These are phyloP conservation scores for Hofmannophila pseudospretella DNA, from an alignment of 2,888 invertebrate species.

Conservation along the genomic window DNA sequence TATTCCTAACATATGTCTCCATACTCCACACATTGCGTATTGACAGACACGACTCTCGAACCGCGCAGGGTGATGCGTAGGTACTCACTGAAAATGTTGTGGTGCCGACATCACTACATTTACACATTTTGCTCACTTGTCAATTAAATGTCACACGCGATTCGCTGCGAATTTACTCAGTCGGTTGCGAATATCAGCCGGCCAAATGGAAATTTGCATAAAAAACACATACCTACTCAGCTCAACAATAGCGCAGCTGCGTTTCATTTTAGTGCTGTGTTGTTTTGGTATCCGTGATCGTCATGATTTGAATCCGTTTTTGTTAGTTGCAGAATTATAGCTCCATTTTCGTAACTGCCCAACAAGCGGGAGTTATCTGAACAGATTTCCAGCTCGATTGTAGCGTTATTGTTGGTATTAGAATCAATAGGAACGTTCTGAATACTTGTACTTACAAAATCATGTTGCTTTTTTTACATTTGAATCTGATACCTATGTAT, in stretches of 20 bases:
- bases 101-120: conserved; percentile 49
- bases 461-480: no score
- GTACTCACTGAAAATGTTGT: conserved; percentile 39
- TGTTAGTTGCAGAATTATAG: conserved; percentile 11
- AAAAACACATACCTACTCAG: conserved; percentile 45
- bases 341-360: conserved; percentile 6
- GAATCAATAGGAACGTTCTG: background rate
- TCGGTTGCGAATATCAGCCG: conserved; percentile 59
- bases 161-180: conserved; percentile 65
- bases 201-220: conserved; percentile 69
- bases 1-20: no score
- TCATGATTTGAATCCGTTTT: conserved; percentile 12
- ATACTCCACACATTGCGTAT: no score
- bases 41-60: no score
- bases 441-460: background rate
- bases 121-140: conserved; percentile 67
- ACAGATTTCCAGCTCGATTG: background rate
- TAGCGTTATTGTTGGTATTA: background rate
- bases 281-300: conserved; percentile 11
- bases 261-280: conserved; percentile 12
- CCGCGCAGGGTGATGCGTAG: conserved; percentile 21
- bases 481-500: no score
- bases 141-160: conserved; percentile 69
- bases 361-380: background rate
- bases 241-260: conserved; percentile 12